Conservation (phyloP, 2,888 invertebrate species). For the Ypsolopha sequella region DNA sequence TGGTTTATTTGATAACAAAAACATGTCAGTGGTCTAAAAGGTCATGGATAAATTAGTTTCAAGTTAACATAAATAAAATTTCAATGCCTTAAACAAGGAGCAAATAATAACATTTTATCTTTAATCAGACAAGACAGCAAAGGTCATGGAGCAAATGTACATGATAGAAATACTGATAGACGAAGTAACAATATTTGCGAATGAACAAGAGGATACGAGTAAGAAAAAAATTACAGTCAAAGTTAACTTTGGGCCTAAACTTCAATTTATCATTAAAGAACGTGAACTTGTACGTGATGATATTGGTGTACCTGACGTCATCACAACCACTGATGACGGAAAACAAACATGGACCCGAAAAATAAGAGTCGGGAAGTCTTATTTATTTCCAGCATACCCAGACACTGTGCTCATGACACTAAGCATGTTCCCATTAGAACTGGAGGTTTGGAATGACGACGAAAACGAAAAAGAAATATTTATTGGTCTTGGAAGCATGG, state of each 20-base stretch:
- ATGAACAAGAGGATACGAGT: constrained; percentile 32
- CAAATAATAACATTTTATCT: too few species aligned
- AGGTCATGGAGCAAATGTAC: constrained; percentile 70
- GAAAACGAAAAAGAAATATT: constrained; percentile 42
- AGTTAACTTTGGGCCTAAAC: constrained; percentile 58
- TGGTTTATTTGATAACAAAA: constrained; percentile 10
- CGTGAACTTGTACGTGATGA: constrained; percentile 42
- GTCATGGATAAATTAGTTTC: constrained; percentile 18
- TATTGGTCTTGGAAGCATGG: constrained; percentile 50
- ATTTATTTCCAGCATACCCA: constrained; percentile 59
- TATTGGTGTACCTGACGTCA: constrained; percentile 21
- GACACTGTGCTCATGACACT: constrained; percentile 53
- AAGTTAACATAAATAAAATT: too few species aligned
- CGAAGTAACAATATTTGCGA: constrained; percentile 52
- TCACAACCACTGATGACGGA: constrained; percentile 30
- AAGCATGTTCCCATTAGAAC: constrained; percentile 56
- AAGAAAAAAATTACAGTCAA: constrained; percentile 56
- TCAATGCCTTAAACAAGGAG: too few species aligned
- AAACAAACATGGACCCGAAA: constrained; percentile 42
- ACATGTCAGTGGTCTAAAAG: constrained; percentile 39
- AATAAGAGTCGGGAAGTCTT: constrained; percentile 66
- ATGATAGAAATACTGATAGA: constrained; percentile 69
- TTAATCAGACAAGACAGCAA: too few species aligned
- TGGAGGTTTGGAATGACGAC: constrained; percentile 60
- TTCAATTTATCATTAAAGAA: constrained; percentile 61